phyloP scores from a whole-genome alignment of 1,140 invertebrate genomes.

The Aphelenchoides avenae region DNA sequence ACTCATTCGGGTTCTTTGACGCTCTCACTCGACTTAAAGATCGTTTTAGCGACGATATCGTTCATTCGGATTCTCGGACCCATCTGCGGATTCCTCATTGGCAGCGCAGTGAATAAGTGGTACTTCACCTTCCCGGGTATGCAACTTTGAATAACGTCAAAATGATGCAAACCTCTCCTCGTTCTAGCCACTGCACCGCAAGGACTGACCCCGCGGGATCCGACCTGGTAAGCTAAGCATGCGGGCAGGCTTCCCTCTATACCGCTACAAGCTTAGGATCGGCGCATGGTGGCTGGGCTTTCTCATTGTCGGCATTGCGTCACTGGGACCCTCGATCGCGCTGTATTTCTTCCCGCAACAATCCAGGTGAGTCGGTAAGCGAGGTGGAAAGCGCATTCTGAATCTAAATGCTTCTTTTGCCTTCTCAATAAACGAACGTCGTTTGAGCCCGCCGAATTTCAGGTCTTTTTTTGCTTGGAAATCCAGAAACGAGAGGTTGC shows the following conservation, averaged over 20 bases:
- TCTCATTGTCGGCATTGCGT: constrained; percentile 40
- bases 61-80: constrained; percentile 58
- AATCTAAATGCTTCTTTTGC: too few relatives aligned
- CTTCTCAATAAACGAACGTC: too few relatives aligned
- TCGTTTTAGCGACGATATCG: constrained; percentile 48
- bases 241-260: too few relatives aligned
- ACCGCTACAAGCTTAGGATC: not conserved
- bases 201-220: constrained; percentile 26
- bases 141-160: not conserved
- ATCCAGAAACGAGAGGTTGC: not conserved
- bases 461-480: not conserved
- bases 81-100: constrained; percentile 56
- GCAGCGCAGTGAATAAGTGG: constrained; percentile 51
- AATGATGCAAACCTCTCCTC: not conserved
- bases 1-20: not conserved
- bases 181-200: constrained; percentile 17
- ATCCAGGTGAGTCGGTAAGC: constrained; percentile 18
- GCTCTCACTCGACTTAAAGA: constrained; percentile 4
- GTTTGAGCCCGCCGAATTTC: not conserved
- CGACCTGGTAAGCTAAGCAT: too few relatives aligned
- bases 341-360: constrained; percentile 34
- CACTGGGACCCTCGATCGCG: constrained; percentile 17
- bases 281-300: constrained; percentile 59
- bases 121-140: constrained; percentile 45
- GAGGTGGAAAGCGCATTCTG: too few relatives aligned